Base-by-base conservation (phyloP, 2,113 vertebrate species). In the Notothenia rossii region DNA sequence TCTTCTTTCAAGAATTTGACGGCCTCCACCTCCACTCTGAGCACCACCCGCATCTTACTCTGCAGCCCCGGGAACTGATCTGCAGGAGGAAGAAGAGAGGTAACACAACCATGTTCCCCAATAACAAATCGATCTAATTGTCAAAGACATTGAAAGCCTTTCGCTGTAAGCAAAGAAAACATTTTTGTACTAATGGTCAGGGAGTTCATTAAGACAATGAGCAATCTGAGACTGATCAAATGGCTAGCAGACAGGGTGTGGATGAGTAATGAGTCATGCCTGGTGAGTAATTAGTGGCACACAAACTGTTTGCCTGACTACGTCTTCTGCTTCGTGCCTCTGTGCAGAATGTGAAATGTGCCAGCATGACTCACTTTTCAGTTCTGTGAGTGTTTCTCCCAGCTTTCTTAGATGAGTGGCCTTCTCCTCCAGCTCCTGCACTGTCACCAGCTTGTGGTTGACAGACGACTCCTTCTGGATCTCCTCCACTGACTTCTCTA, bases 1-100 rank as follows among this genome's bases (percentile, higher is more conserved):
- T 99, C 98, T 87, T 99, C 98, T 93, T 99, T 99, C 82, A 99
- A 95, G 95, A 99, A 99, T 78, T 99, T 99, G 49, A 99, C 98
- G 0, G 98, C 98, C 86, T 99, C 98, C 85, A 99, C 98, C 91
- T 99, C 98, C 83, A 99, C 98, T 4, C 98, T 94, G 68, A 99
- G 96, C 87, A 99, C 97, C 43, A 99, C 97, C 5, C 98, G 96
- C 98, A 99, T 98, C 95, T 99, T 99, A 94, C 98, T 99, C 94
- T 99, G 98, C 89, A 99, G 96, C 81, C 97, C 94, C 15, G 98
- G 98, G 91, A 99, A 99, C 88, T 99, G 97, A 93, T 98, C 98
- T 99, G 88, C 40, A 74, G 62, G 18, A 36, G 50, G 65, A 15
- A 82, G 58, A 10, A 58, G 22, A 72, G 22, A 13, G 59, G 60